Evolutionary conservation across 2,113 vertebrate genomes (phyloP).

Genomic region (Crotalus tigris): DNA sequence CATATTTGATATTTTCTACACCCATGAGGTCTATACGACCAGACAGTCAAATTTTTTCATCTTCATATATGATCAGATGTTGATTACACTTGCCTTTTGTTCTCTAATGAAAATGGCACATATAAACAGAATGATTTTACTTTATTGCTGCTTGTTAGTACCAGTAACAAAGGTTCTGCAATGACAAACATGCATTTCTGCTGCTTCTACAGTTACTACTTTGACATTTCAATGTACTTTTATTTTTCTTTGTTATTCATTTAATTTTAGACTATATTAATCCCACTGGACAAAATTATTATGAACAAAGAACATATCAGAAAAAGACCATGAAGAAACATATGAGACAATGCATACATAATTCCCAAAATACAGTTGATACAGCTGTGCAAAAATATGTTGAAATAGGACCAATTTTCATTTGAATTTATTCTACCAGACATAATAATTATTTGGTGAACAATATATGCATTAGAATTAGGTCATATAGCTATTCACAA

Average conservation of each 20-base stretch:
- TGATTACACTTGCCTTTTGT: background rate
- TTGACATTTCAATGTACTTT: background rate
- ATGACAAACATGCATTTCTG: background rate
- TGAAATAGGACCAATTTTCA: background rate
- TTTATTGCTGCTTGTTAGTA: background rate
- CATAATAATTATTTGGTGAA: background rate
- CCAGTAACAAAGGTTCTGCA: background rate
- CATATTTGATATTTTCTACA: background rate
- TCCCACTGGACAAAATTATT: background rate
- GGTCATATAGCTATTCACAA: background rate
- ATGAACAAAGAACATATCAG: background rate
- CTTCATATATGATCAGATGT: background rate
- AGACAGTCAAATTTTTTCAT: background rate
- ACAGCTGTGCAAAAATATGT: background rate
- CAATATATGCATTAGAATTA: background rate
- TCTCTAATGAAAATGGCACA: background rate
- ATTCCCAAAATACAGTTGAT: background rate
- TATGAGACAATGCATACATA: background rate
- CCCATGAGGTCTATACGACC: too few relatives aligned
- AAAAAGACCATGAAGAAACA: background rate
- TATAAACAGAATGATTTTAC: background rate
- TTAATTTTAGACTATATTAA: background rate
- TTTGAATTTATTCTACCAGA: background rate
- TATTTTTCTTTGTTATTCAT: background rate
- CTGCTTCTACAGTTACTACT: background rate